Conservation (phyloP, 2,888 invertebrate species). For the Tethea ocularis region DNA sequence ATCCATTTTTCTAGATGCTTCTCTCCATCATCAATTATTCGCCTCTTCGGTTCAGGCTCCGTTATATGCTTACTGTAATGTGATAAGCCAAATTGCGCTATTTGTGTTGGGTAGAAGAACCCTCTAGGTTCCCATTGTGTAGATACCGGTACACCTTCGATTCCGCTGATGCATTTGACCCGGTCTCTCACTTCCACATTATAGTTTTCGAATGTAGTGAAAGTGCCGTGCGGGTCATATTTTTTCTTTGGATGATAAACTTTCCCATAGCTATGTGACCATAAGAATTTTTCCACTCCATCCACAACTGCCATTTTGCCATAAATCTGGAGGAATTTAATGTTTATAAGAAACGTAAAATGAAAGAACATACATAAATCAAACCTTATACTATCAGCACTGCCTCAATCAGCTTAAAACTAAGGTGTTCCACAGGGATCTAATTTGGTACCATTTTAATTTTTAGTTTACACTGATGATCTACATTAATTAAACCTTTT, state of each 20-base stretch:
- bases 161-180: constrained; percentile 97
- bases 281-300: constrained; percentile 93
- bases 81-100: constrained; percentile 98
- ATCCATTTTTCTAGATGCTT: constrained; percentile 87
- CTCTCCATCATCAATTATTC: constrained; percentile 89
- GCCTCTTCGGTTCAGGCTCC: constrained; percentile 90
- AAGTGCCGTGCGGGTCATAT: constrained; percentile 95
- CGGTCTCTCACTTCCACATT: constrained; percentile 98
- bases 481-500: too few species aligned
- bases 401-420: neutral
- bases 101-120: constrained; percentile 99
- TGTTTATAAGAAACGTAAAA: neutral
- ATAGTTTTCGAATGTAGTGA: constrained; percentile 98
- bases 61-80: constrained; percentile 98
- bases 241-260: constrained; percentile 94
- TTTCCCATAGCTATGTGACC: constrained; percentile 97
- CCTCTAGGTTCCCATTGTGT: constrained; percentile 98
- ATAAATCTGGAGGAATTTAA: constrained; percentile 84
- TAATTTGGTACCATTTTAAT: neutral
- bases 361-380: neutral
- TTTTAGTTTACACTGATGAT: too few species aligned
- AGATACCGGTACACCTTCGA: constrained; percentile 97
- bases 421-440: neutral
- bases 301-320: constrained; percentile 91
- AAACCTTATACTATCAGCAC: neutral